Base-by-base conservation (phyloP, 2,888 invertebrate genomes). In the Dryomyza anilis region DNA sequence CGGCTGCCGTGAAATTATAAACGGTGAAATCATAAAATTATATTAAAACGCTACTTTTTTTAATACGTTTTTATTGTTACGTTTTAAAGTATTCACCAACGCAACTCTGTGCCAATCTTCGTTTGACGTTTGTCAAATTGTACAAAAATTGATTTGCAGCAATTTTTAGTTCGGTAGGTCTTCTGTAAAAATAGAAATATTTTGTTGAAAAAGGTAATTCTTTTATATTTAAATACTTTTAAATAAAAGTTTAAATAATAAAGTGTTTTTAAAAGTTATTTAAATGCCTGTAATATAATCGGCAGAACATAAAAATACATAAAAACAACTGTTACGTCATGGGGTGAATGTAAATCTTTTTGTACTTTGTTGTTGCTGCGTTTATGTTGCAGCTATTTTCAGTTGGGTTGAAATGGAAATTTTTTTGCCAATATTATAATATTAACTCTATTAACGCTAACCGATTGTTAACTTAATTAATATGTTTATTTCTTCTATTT, bases 291-390 rank as follows among this genome's bases (percentile, higher is more conserved):
- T 10, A 46, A 33, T 62, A 1, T 1, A 62, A 1, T 3, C 16
- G 14, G 14, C 50, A 10, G 25, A 21, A 50, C 21, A 14, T 33
- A 59, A 62, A 62, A 36, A 58, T 46, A 12, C 7, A 30, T 14
- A 25, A 3, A 30, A 57, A 48, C 7, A 8, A 19, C 10, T 73
- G 77, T 79, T 79, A 79, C 79, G 79, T 79, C 79, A 79, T 71
- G 72, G 29, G 50, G 50, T 23, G 25, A 36, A 25, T 4, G 36
- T 21, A 36, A 4, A 48, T 30, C 3, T 1, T 33, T n/a, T n/a
- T n/a, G n/a, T n/a, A n/a, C n/a, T n/a, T n/a, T 21, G 8, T 21
- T 39, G 55, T n/a, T 45, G 45, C 23, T 36, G 21, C 10, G 48
- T 30, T 36, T 1, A 21, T 0, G 14, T 21, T 19, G n/a, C n/a